Conservation (phyloP, 2,888 invertebrate species). For the Panopea generosa region DNA sequence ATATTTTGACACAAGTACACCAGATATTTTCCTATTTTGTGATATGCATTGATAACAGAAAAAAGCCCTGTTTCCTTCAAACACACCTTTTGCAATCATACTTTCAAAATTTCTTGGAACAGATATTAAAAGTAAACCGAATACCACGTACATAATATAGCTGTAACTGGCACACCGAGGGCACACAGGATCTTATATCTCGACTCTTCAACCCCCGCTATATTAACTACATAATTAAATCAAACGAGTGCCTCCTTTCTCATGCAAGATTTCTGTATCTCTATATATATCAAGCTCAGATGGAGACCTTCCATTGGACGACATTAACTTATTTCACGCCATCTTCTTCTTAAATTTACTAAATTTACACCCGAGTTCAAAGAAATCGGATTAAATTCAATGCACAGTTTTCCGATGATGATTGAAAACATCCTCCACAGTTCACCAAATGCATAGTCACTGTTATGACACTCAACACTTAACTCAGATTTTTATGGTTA, state of each 20-base stretch:
- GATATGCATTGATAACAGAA: slow-evolving; percentile 9
- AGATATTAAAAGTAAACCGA: slow-evolving; percentile 20
- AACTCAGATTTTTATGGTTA: slow-evolving; percentile 6
- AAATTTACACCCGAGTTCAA: too few species aligned
- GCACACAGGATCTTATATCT: slow-evolving; percentile 16
- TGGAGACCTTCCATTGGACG: slow-evolving; percentile 21
- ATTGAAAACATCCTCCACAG: slow-evolving; percentile 50
- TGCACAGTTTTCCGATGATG: slow-evolving; percentile 29
- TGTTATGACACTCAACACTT: slow-evolving; percentile 11
- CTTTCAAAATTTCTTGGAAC: slow-evolving; percentile 31
- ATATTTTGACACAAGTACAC: slow-evolving; percentile 7
- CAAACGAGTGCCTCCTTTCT: slow-evolving; percentile 39
- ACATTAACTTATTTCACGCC: slow-evolving; percentile 5
- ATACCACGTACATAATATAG: slow-evolving; percentile 29
- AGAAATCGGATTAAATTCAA: slow-evolving; percentile 40
- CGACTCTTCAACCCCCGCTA: slow-evolving; percentile 16
- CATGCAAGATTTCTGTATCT: slow-evolving; percentile 3
- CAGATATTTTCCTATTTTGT: slow-evolving; percentile 14
- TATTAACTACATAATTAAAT: slow-evolving; percentile 34
- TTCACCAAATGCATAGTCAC: slow-evolving; percentile 20
- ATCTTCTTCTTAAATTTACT: too few species aligned
- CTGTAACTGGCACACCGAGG: slow-evolving; percentile 31
- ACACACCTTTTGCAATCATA: slow-evolving; percentile 22
- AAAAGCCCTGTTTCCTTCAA: not conserved
- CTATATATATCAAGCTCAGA: slow-evolving; percentile 12